Base-by-base conservation (phyloP, 1,140 invertebrate genomes). In the Ridgeia piscesae region DNA sequence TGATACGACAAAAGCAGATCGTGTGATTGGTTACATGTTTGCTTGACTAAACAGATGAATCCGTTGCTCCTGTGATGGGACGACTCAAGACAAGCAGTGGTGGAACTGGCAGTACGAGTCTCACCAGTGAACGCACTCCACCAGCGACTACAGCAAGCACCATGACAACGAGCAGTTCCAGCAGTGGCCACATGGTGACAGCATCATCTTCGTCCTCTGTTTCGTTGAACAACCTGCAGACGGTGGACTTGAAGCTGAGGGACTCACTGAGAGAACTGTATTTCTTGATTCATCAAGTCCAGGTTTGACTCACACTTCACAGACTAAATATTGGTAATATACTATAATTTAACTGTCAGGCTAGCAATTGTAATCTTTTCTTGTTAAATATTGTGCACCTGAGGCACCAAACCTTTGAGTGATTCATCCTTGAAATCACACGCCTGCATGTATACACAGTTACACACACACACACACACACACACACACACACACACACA, bases 211-310 rank as follows among this genome's bases (percentile, higher is more conserved):
- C 58, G 27, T 77, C 58, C 58, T 77, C 58, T 31, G 27, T 77
- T 77, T 77, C 58, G 27, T 31, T 77, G 14, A 77, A 77, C 27
- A 77, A 77, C 58, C 58, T 77, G 17, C 58, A 77, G 58, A 77
- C 93, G 1, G 94, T 94, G 6, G 95, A 95, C 92, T 50, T 93
- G 14, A 94, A 94, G 89, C 94, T 95, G 34, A 95, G 98, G 97
- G 98, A 99, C 94, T 96, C 97, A 50, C 95, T 98, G 27, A 97
- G 98, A 94, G 97, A 97, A 50, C 96, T 98, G 8, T 97, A 98
- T 94, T 96, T 97, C 91, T 95, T 98, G 11, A 97, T 98, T 50
- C 97, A 97, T 95, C 97, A 98, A 92, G 97, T 98, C 94, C 95
- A 95, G 95, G 95, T 95, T n/a, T 91, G 93, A 21, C 58, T n/a